phyloP scores from a whole-genome alignment of 2,888 invertebrate genomes.

The Apamea epomidion region DNA sequence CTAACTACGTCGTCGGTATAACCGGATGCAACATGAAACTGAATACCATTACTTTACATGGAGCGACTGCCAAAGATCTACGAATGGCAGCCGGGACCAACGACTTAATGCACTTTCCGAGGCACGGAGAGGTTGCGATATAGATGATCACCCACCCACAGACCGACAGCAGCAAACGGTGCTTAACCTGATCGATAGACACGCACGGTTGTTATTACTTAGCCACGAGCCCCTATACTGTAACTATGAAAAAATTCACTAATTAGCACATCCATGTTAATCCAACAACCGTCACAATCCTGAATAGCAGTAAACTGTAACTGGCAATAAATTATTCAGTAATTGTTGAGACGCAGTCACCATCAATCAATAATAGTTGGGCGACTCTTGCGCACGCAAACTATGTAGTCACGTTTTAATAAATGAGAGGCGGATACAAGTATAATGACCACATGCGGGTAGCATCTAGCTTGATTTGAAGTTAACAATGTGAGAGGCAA shows the following conservation, averaged over 20 bases:
- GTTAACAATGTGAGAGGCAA: slow-evolving; percentile 36
- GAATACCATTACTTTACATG: background rate
- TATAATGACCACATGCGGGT: slow-evolving; percentile 57
- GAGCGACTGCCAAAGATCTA: too few relatives aligned
- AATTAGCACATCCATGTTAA: background rate
- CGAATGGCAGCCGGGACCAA: background rate
- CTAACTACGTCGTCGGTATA: background rate
- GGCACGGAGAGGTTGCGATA: background rate
- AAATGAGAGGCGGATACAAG: slow-evolving; percentile 70
- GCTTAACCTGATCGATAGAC: background rate
- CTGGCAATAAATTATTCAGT: slow-evolving; percentile 41
- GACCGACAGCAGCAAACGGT: background rate
- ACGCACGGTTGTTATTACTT: background rate
- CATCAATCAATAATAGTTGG: slow-evolving; percentile 56
- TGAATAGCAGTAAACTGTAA: slow-evolving; percentile 12
- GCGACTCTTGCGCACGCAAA: slow-evolving; percentile 68
- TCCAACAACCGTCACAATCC: background rate
- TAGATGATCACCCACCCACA: background rate
- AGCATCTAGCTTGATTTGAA: slow-evolving; percentile 45
- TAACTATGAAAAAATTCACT: background rate
- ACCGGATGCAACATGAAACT: background rate
- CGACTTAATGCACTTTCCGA: background rate
- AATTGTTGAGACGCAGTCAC: slow-evolving; percentile 46
- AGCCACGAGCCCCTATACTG: background rate
- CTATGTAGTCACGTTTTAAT: slow-evolving; percentile 71